Conservation (phyloP, 2,888 invertebrate species). For the Oscheius myriophilus region DNA sequence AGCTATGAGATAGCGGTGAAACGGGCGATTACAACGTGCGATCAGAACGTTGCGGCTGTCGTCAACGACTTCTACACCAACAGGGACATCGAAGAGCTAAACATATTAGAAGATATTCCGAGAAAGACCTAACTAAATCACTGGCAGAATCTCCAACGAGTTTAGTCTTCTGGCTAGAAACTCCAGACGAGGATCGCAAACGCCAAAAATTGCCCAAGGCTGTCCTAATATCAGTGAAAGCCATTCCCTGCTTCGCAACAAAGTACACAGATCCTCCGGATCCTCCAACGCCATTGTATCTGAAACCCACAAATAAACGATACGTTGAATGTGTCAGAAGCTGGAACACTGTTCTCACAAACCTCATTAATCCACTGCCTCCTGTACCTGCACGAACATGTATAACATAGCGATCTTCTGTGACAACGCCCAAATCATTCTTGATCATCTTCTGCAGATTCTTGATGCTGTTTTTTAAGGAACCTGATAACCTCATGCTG, state of each 20-base stretch:
- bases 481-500: no score
- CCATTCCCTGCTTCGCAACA: conserved; percentile 45
- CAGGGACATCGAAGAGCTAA: conserved; percentile 56
- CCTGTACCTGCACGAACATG: conserved; percentile 54
- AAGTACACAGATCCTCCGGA: conserved; percentile 61
- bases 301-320: conserved; percentile 26
- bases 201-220: conserved; percentile 30
- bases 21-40: conserved; percentile 52
- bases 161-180: conserved; percentile 34
- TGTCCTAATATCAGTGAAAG: conserved; percentile 53
- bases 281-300: conserved; percentile 68
- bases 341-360: background rate
- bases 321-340: background rate
- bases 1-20: conserved; percentile 56
- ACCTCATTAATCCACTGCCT: conserved; percentile 56
- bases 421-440: conserved; percentile 42
- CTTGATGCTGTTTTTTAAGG: conserved; percentile 1
- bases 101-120: background rate
- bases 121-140: conserved; percentile 19
- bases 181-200: conserved; percentile 36
- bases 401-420: conserved; percentile 39
- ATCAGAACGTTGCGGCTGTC: conserved; percentile 48
- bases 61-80: conserved; percentile 65
- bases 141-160: conserved; percentile 37
- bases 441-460: conserved; percentile 34